Conservation (phyloP, 2,888 invertebrate genomes). For the Sturmia bella region DNA sequence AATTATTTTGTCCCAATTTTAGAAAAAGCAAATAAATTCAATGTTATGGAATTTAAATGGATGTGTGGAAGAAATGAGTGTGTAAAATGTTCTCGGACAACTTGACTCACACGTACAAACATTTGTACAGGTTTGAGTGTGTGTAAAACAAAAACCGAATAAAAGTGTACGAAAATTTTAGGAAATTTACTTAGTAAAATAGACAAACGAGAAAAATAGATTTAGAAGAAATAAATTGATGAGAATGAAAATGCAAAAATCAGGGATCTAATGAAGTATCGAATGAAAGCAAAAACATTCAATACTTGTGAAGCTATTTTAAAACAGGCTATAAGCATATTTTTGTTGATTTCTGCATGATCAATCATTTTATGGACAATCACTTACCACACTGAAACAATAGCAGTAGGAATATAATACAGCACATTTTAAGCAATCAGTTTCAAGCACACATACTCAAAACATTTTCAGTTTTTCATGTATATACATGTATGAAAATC, state of each 20-base stretch:
- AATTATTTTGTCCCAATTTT: slow-evolving; percentile 49
- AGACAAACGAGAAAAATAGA: slow-evolving; percentile 33
- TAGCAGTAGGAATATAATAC: no score
- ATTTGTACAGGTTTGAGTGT: background rate
- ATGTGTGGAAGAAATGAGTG: slow-evolving; percentile 45
- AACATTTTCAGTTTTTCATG: no score
- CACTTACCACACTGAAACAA: no score
- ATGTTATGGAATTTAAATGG: slow-evolving; percentile 58
- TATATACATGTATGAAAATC: no score
- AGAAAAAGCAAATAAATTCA: slow-evolving; percentile 48
- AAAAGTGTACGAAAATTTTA: slow-evolving; percentile 16
- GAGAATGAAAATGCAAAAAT: slow-evolving; percentile 20
- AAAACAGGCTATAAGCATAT: no score
- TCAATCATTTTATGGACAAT: no score
- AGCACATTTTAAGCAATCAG: no score
- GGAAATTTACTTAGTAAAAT: slow-evolving; percentile 54
- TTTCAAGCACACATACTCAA: no score
- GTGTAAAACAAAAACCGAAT: slow-evolving; percentile 2
- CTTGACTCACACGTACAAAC: background rate
- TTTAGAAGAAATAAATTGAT: slow-evolving; percentile 27
- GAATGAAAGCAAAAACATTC: no score
- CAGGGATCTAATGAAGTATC: no score
- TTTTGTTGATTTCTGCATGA: no score
- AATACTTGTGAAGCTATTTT: no score
- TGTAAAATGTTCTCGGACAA: background rate